A percentile compares a stretch with the other conserved stretches of the same genome.
Evolutionary conservation across 2,113 vertebrate genomes (phyloP).

Genomic region (Solenodon paradoxus): DNA sequence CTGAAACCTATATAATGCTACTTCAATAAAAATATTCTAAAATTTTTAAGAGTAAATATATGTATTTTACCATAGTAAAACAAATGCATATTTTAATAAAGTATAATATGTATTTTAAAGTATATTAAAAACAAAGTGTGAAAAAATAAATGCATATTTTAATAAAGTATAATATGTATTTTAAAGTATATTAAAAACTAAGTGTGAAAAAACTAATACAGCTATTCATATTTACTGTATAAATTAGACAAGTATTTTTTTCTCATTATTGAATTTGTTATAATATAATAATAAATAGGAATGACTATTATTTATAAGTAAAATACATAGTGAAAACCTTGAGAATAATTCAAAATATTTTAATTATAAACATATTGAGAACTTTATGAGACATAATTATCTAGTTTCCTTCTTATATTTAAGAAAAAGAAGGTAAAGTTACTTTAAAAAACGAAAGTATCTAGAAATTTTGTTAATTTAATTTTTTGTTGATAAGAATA

Average conservation of each 20-base stretch:
- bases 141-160: neutral
- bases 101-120: neutral
- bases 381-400: neutral
- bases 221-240: neutral
- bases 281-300: neutral
- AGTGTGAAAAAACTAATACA: neutral
- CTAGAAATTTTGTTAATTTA: neutral
- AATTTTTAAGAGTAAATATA: neutral
- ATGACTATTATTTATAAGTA: neutral
- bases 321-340: neutral
- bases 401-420: neutral
- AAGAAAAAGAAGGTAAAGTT: neutral
- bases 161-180: neutral
- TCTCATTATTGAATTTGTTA: neutral
- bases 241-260: no score
- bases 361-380: neutral
- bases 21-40: neutral
- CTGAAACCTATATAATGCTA: neutral
- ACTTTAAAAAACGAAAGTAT: neutral
- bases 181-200: neutral
- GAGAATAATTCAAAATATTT: neutral
- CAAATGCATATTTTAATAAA: neutral
- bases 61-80: neutral
- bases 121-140: neutral
- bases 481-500: neutral